Evolutionary conservation across 2,888 invertebrate genomes (phyloP).

Genomic region (Oscheius sp.): DNA sequence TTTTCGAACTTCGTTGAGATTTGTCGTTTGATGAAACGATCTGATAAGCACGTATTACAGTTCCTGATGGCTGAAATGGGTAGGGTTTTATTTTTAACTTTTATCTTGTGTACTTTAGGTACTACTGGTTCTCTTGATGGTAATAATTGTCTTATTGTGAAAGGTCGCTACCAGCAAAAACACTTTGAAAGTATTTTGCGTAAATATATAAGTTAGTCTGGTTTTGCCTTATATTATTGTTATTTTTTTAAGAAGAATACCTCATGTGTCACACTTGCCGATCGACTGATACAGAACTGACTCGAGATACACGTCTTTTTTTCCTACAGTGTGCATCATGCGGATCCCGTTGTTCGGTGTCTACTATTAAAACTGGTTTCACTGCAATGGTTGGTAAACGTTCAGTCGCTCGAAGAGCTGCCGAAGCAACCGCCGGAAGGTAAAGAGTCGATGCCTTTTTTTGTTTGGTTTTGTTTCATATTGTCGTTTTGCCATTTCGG

Average conservation of each 20-base stretch:
- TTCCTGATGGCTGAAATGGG: constrained; percentile 98
- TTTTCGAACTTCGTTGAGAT: constrained; percentile 97
- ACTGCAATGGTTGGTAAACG: constrained; percentile 78
- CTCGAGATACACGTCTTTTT: constrained; percentile 97
- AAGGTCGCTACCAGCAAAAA: constrained; percentile 98
- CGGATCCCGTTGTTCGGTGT: constrained; percentile 97
- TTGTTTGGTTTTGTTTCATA: neutral
- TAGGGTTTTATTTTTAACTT: constrained; percentile 71
- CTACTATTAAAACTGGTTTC: constrained; percentile 99
- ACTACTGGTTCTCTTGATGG: constrained; percentile 93
- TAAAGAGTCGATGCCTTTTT: neutral
- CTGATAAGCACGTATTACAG: constrained; percentile 96
- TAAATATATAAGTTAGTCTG: constrained; percentile 68
- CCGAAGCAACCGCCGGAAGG: constrained; percentile 50
- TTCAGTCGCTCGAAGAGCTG: constrained; percentile 66
- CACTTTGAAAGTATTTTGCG: constrained; percentile 96
- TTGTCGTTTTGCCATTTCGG: no score
- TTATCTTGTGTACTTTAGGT: constrained; percentile 27
- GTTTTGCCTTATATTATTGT: neutral
- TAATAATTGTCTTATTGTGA: constrained; percentile 96
- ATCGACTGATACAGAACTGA: constrained; percentile 95
- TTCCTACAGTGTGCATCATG: constrained; percentile 96
- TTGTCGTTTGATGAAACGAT: constrained; percentile 80
- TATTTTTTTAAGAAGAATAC: constrained; percentile 80
- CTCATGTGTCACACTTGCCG: constrained; percentile 99